Evolutionary conservation across 64 coral and sea anemone species (phyloP).

Genomic region (Dendronephthya gigantea): DNA sequence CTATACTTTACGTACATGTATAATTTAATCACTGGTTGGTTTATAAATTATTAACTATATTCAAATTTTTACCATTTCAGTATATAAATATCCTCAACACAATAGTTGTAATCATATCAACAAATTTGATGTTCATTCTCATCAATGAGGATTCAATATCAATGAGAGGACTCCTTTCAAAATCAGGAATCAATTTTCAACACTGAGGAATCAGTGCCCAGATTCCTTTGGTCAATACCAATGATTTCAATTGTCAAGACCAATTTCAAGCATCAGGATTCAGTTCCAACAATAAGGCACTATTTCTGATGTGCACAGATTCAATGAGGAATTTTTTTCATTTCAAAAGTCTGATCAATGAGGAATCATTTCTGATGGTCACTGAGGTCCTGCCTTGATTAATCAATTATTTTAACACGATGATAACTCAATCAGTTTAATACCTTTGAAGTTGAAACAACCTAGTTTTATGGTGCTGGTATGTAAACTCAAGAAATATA

Average conservation of each 20-base stretch:
- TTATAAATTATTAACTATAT: too few species aligned
- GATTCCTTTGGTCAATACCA: too few species aligned
- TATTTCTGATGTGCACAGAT: neutral
- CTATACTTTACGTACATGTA: too few species aligned
- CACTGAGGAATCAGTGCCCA: too few species aligned
- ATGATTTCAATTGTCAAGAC: too few species aligned
- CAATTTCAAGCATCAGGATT: neutral
- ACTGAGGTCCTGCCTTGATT: neutral
- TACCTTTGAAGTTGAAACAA: neutral
- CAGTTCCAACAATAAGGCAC: neutral
- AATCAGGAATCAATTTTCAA: too few species aligned
- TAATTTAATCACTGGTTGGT: too few species aligned
- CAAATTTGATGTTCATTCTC: neutral
- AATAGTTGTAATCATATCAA: neutral
- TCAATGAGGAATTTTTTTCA: neutral
- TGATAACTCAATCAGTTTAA: neutral
- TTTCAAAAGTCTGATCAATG: neutral
- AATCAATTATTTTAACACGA: neutral
- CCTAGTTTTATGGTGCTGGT: neutral
- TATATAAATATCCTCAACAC: neutral
- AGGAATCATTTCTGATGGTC: neutral
- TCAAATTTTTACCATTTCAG: neutral
- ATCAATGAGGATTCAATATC: neutral
- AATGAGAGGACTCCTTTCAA: too few species aligned
- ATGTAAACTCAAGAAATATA: neutral